Conservation (phyloP, 2,113 vertebrate genomes). For the Pteropus alecto region DNA sequence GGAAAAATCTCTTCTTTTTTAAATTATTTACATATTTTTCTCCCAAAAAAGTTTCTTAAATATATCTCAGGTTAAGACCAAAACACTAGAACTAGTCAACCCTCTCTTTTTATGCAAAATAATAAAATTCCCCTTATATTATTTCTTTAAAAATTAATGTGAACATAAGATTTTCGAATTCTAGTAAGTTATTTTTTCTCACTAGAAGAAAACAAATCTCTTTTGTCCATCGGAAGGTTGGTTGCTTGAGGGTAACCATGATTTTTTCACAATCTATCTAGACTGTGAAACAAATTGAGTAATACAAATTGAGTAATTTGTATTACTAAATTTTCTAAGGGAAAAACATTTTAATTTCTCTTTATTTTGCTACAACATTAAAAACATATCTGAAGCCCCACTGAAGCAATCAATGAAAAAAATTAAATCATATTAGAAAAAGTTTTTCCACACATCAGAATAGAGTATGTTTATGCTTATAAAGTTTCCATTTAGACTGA, state of each 20-base stretch:
- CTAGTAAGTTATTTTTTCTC: background rate
- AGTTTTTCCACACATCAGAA: background rate
- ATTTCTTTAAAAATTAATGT: background rate
- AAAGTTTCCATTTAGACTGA: background rate
- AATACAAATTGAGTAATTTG: background rate
- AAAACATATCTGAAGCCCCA: background rate
- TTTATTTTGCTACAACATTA: background rate
- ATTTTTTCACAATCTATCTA: background rate
- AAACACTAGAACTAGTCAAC: background rate
- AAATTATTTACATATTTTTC: background rate
- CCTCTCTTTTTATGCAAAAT: background rate
- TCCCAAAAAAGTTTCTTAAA: background rate
- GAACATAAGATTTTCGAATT: background rate
- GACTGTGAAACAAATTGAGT: too few relatives aligned
- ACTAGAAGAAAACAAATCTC: background rate
- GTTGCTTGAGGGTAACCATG: background rate
- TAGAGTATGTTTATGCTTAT: background rate
- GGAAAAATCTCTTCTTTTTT: background rate
- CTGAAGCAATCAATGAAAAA: background rate
- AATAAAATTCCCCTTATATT: background rate
- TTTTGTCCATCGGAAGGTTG: background rate
- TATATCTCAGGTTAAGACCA: slow-evolving; percentile 22
- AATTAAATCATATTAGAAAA: background rate
- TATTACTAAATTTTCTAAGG: background rate
- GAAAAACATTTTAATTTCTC: background rate